Conservation (phyloP, 30 jellyfish, hydroid and myxozoan species). For the Aurelia aurita complex sp. Pacific region DNA sequence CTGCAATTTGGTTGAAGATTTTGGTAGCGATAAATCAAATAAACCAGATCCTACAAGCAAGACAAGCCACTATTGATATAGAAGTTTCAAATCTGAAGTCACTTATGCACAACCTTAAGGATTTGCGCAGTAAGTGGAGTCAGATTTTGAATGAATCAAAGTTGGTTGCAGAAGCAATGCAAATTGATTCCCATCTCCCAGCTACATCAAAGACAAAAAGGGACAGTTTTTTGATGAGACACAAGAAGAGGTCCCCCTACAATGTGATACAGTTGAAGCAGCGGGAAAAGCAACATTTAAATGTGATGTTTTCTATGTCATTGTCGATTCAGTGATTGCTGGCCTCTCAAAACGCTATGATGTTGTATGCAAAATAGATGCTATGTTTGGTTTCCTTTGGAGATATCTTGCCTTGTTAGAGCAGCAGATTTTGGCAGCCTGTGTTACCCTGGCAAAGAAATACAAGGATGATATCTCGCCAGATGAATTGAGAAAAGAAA, state of each 20-base stretch:
- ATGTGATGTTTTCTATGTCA: too few relatives aligned
- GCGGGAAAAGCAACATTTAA: too few relatives aligned
- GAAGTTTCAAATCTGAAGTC: slow-evolving; percentile 16
- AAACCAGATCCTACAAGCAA: slow-evolving; percentile 50
- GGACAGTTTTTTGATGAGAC: not conserved
- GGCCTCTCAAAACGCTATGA: too few relatives aligned
- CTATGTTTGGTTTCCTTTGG: too few relatives aligned
- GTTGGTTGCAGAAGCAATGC: slow-evolving; percentile 12
- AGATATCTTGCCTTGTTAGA: too few relatives aligned
- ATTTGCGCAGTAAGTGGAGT: slow-evolving; percentile 32
- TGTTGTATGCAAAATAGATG: too few relatives aligned
- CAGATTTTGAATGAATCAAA: slow-evolving; percentile 24
- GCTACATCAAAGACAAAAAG: not conserved
- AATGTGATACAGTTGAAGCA: too few relatives aligned
- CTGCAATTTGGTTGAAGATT: not conserved
- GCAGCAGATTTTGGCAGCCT: not conserved
- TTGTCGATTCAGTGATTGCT: too few relatives aligned
- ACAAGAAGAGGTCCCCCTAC: too few relatives aligned
- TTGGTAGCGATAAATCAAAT: slow-evolving; percentile 37
- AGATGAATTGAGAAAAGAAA: not conserved
- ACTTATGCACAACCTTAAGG: slow-evolving; percentile 14
- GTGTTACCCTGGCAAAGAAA: not conserved
- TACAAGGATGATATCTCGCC: not conserved
- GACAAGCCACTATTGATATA: slow-evolving; percentile 25
- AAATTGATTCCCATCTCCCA: not conserved